Evolutionary conservation across 2,113 vertebrate genomes (phyloP), one percentile per base, ranked within the genome.

Genomic region (Notarius lentiginosus): DNA sequence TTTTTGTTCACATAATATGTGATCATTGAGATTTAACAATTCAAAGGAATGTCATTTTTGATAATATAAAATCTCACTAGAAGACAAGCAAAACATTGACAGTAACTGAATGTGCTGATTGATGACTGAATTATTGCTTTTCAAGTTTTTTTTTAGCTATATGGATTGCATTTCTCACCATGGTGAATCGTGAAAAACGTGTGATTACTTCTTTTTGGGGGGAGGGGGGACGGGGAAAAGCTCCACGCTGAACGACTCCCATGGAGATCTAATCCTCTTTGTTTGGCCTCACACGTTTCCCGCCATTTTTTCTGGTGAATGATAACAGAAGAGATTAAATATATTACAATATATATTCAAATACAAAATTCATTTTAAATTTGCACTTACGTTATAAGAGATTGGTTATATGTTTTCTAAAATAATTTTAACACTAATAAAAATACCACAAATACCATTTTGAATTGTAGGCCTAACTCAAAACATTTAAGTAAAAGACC

Each of bases 271-370:
- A 95, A 94, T 95, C 94, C 94, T 95, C 94, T 94, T 93, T 95
- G 94, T 94, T 93, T 92, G 92, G 92, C 93, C 91, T 95, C 94
- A 95, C 94, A 94, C 94, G 94, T 95, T 95, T 94, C 93, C 94
- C 94, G 94, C 94, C 94, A 95, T 94, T 95, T 95, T 93, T 93
- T 95, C 95, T 96, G 95, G 93, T 95, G 90, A 95, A 95, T 87
- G 92, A 95, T 95, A 96, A 95, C 95, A 96, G 91, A 96, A 95
- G 91, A 95, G 87, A 94, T 92, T 89, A 93, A 92, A 93, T 90
- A 91, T 88, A 94, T 94, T 94, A 94, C 94, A 92, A 92, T 60
- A 85, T 86, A 56, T 87, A 86, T 82, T 89, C 87, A 65, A 91
- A 91, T 41, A n/a, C 60, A 83, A 83, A 79, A 92, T 63, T 53